Base-by-base conservation (phyloP, 2,113 vertebrate genomes). In the Sorex fumeus region DNA sequence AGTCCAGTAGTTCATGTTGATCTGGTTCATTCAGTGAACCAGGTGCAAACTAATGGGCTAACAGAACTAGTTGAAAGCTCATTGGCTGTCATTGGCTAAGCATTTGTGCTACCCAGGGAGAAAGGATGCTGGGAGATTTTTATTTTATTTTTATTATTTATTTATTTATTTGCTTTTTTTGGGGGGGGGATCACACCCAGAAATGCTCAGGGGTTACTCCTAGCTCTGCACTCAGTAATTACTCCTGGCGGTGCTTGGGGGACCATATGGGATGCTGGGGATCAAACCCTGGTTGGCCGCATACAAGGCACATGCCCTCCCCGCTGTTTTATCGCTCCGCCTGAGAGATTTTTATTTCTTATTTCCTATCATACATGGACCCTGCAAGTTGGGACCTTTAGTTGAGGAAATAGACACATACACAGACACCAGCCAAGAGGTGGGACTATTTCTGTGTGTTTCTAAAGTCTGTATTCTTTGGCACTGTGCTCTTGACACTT, bases 1-100 rank as follows among this genome's bases (percentile, higher is more conserved):
- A 79, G 74, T 60, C 70, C 64, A 66, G 70, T 60, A 60, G 84
- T 72, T 94, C 70, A 23, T 3, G 13, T 82, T 66, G 74, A 36
- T 45, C 50, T 60, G 79, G 71, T 53, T 90, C 75, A 81, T 89
- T 91, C 87, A 88, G 40, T 74, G 34, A 40, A 28, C 16, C 1
- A 43, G 82, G 62, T 34, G 45, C 32, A 64, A 90, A 84, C 40
- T 2, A 53, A 60, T 2, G 40, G 45, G n/a, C 13, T 67, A 47
- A 27, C 2, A 34, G 60, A 64, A 83, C 23, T 36, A 8, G 53
- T 6, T 66, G 71, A 30, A 34, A 67, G 27, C 60, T 91, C 21
- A 11, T 23, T 57, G 27, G 62, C 25, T 87, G 69, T 19, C 53
- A 30, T 36, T 74, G 69, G 45, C 69, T n/a, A 36, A 34, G 8